Evolutionary conservation across 2,888 invertebrate genomes (phyloP), one percentile per base, ranked within the genome.

Genomic region (Rosalia funebris): DNA sequence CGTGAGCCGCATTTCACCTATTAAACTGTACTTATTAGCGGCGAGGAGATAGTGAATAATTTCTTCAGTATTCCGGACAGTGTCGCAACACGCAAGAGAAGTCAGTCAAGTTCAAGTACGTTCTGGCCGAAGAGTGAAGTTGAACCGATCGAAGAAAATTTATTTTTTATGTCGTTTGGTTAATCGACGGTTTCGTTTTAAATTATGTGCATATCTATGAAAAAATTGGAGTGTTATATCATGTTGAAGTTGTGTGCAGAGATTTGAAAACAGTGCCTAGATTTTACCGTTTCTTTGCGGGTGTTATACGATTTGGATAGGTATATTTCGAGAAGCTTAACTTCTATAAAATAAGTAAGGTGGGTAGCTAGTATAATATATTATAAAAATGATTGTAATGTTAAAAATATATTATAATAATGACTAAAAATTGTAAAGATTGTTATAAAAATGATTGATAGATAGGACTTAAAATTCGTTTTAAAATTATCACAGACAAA

Each of bases 181-280:
- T n/a, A n/a, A n/a, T n/a, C n/a, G n/a, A 19, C 45, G 20, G 12
- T n/a, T 59, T 44, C 10, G 19, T 44, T 31, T 25, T 42, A 46
- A 65, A 68, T 57, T 47, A 73, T 76, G 71, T 72, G 71, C 36
- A 63, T 69, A 62, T 62, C 66, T 57, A 60, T 74, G 57, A 69
- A 69, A 53, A 75, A 72, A 57, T 57, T 75, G 10, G 66, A 67
- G 63, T 72, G 70, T 62, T 76, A 71, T 31, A 75, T 75, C 57
- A 74, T 75, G 71, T 61, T 75, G 9, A 75, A 76, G 59, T 65
- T 73, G 50, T 69, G 68, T 44, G 68, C 32, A 9, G 50, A 15
- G 31, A 25, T 12, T 11, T 58, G 15, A 34, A 34, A 50, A 34
- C 10, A 2, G 34, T 25, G 25, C n/a, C n/a, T n/a, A n/a, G n/a